A percentile compares a stretch with the other conserved stretches of the same genome.
Conservation (phyloP, 2,113 vertebrate species). For the Baryphthengus martii region DNA sequence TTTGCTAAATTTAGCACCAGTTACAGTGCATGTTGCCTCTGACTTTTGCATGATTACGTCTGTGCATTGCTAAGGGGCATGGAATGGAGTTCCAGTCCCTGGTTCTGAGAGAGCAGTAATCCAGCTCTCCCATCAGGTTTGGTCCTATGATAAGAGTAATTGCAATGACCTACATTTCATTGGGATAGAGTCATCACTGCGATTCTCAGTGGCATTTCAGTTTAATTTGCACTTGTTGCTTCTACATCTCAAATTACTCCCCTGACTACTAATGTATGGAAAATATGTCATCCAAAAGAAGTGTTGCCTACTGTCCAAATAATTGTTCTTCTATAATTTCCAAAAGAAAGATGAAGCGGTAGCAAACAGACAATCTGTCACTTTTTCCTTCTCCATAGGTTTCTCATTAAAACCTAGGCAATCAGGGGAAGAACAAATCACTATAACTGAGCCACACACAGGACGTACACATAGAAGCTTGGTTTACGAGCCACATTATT, state of each 20-base stretch:
- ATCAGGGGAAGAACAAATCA: not conserved
- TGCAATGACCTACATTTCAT: not conserved
- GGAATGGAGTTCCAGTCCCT: not conserved
- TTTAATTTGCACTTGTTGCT: not conserved
- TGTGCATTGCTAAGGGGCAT: fast-evolving
- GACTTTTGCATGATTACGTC: not conserved
- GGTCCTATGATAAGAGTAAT: not conserved
- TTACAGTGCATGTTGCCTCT: not conserved
- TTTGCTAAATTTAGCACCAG: not conserved
- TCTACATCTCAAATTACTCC: not conserved
- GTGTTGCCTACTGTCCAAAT: not conserved
- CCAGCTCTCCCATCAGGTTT: not conserved
- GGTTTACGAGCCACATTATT: not conserved
- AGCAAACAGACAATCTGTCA: not conserved
- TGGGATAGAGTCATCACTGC: not conserved
- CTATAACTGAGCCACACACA: not conserved
- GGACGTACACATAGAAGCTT: not conserved
- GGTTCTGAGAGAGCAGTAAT: not conserved
- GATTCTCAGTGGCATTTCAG: not conserved
- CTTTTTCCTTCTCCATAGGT: not conserved
- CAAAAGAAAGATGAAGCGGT: not conserved
- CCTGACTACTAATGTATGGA: not conserved
- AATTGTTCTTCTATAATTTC: not conserved
- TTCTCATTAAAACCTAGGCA: not conserved
- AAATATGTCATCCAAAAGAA: not conserved